Base-by-base conservation (phyloP, 2,113 vertebrate genomes). In the Anhinga rufa region DNA sequence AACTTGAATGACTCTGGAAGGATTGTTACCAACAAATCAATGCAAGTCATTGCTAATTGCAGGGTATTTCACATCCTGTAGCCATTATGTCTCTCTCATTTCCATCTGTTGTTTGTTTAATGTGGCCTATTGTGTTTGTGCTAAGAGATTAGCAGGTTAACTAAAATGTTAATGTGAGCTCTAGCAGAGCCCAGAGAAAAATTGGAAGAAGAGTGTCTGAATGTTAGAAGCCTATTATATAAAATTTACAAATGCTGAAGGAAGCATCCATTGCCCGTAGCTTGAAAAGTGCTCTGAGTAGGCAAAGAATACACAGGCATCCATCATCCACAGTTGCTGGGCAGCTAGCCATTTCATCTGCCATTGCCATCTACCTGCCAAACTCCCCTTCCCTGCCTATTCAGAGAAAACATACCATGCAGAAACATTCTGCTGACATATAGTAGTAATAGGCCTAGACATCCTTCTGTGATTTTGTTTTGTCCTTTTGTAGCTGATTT, bases 31-130 rank as follows among this genome's bases (percentile, higher is more conserved):
- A 74, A 92, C 88, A 88, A 66, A 74, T 80, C 88, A 80, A 17
- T 74, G 22, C 21, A 52, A 90, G 44, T 88, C 64, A 13, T 69
- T 83, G 36, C 46, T 95, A 62, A 88, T 88, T 86, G 51, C 51
- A 86, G 68, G 17, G 9, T 83, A 70, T 88, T 90, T 94, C 88
- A 62, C 62, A 58, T 90, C 1, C 5, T 70, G 76, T 77, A 86
- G 64, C 51, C 42, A 40, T 86, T 80, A 54, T 13, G 31, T 81
- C 34, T 87, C 38, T 82, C n/a, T 46, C 31, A 48, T 91, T 86
- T 88, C 54, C 80, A 92, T 83, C 86, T 90, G 62, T 80, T 93
- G 78, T 90, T 95, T 93, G 68, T 83, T 94, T 93, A 83, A 90
- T 62, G 42, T 58, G 58, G 36, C 34, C 58, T 70, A 62, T 86